Conservation (phyloP, 2,113 vertebrate genomes). For the Psilopsiagon aurifrons region DNA sequence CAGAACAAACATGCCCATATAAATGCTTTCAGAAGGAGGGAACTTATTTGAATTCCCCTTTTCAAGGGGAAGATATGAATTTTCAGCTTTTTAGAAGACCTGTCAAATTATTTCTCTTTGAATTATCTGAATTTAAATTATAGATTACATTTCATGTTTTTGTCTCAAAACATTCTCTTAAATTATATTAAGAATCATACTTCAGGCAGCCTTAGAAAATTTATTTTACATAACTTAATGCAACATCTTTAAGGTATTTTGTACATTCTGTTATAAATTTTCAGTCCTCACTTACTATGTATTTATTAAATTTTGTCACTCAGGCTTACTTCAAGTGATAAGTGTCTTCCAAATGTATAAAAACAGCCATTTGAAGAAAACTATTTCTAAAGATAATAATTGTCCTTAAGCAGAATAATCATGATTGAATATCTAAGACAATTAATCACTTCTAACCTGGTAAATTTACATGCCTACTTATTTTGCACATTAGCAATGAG, state of each 20-base stretch:
- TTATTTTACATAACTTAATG: neutral
- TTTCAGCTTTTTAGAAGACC: neutral
- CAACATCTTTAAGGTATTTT: neutral
- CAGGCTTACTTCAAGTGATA: neutral
- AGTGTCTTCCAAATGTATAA: neutral
- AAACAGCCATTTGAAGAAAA: neutral
- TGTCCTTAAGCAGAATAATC: neutral
- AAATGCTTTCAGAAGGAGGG: neutral
- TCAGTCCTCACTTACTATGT: neutral
- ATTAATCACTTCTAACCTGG: neutral
- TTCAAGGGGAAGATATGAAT: rapidly evolving
- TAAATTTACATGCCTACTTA: neutral
- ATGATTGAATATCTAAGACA: neutral
- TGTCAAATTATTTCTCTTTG: neutral
- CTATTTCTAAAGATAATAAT: neutral
- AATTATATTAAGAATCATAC: neutral
- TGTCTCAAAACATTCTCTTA: neutral
- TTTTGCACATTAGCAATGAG: neutral
- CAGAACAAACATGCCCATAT: neutral
- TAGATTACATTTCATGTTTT: neutral
- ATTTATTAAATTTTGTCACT: neutral
- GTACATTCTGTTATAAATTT: neutral
- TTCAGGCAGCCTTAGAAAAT: neutral
- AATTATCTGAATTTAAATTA: neutral
- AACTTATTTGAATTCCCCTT: too few relatives aligned